phyloP scores from a whole-genome alignment of 2,797 vertebrate species.

The Enoplosus armatus region DNA sequence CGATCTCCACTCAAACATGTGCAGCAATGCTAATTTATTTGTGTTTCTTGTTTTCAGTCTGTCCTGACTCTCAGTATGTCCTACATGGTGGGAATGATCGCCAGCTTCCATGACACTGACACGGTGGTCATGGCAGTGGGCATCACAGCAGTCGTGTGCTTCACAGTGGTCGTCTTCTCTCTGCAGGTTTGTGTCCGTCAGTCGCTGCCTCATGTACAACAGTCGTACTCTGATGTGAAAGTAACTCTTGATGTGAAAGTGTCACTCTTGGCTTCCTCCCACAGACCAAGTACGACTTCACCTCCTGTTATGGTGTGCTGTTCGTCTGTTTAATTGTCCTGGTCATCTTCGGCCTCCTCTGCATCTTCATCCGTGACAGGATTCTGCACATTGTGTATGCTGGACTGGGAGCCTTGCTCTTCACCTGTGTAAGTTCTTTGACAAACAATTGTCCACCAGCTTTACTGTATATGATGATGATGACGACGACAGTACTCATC shows the following conservation, averaged over 20 bases:
- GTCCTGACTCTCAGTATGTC: slow-evolving; percentile 92
- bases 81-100: slow-evolving; percentile 97
- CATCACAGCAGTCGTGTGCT: slow-evolving; percentile 92
- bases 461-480: not conserved
- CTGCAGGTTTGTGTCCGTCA: slow-evolving; percentile 86
- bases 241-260: not conserved
- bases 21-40: slow-evolving; percentile 20
- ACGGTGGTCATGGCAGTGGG: slow-evolving; percentile 93
- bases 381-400: slow-evolving; percentile 92
- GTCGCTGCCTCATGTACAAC: not conserved
- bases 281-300: slow-evolving; percentile 95
- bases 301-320: slow-evolving; percentile 92
- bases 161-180: slow-evolving; percentile 93
- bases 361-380: slow-evolving; percentile 91
- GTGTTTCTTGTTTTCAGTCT: slow-evolving; percentile 80
- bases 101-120: slow-evolving; percentile 92
- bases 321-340: slow-evolving; percentile 92
- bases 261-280: slow-evolving; percentile 23
- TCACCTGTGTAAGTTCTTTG: slow-evolving; percentile 90
- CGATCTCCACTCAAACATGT: not conserved
- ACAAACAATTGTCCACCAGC: not conserved
- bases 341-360: slow-evolving; percentile 90
- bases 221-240: not conserved
- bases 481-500: not conserved
- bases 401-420: slow-evolving; percentile 91